A percentile compares a stretch with the other conserved stretches of the same genome.
Evolutionary conservation across 2,797 vertebrate species (phyloP).

Genomic region (Scarus forsteni): DNA sequence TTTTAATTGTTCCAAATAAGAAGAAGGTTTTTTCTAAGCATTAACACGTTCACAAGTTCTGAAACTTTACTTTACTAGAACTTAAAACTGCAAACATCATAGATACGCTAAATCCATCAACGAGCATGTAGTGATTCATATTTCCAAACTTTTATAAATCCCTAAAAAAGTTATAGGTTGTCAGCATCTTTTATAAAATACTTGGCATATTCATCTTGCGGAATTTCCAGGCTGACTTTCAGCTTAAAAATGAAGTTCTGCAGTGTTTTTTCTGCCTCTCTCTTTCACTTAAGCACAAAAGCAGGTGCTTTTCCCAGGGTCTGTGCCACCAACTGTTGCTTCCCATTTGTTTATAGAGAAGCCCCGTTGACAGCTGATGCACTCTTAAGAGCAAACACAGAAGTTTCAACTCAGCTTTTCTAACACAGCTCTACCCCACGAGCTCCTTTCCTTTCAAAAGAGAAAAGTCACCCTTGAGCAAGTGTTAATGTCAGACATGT

Average conservation of each 20-base stretch:
- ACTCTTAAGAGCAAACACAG: slow-evolving; percentile 34
- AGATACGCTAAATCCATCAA: too few relatives aligned
- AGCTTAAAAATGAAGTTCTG: slow-evolving; percentile 6
- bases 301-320: slow-evolving; percentile 64
- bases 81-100: too few relatives aligned
- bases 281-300: slow-evolving; percentile 32
- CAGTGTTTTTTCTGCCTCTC: slow-evolving; percentile 5
- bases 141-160: neutral
- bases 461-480: too few relatives aligned
- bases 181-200: neutral
- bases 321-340: slow-evolving; percentile 71
- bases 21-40: too few relatives aligned
- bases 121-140: too few relatives aligned
- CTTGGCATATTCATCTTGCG: neutral
- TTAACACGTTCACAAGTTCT: too few relatives aligned
- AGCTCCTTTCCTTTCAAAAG: too few relatives aligned
- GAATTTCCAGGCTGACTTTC: neutral
- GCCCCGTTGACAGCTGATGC: slow-evolving; percentile 70
- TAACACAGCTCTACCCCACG: slow-evolving; percentile 3
- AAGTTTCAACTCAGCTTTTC: slow-evolving; percentile 21
- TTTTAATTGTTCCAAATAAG: too few relatives aligned
- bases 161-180: too few relatives aligned
- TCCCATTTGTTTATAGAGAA: slow-evolving; percentile 70
- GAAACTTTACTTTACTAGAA: neutral
- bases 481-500: neutral